phyloP scores from a whole-genome alignment of 2,797 vertebrate species.

The Enteromius treurensis region DNA sequence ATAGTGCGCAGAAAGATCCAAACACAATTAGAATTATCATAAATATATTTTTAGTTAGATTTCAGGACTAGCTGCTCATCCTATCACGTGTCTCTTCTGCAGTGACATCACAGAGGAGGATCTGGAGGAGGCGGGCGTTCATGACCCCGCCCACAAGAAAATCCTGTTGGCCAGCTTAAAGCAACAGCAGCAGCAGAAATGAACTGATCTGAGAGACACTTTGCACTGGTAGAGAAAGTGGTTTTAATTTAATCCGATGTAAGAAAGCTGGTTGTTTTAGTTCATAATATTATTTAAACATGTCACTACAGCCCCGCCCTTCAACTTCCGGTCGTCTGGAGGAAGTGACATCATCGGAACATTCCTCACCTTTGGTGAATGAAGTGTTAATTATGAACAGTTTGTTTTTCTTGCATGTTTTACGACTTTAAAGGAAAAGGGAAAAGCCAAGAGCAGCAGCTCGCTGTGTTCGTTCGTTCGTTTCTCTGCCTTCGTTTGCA shows the following conservation, averaged over 20 bases:
- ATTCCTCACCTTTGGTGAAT: slow-evolving; percentile 56
- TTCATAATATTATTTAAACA: slow-evolving; percentile 70
- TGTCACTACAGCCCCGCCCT: slow-evolving; percentile 63
- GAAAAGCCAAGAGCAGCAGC: slow-evolving; percentile 66
- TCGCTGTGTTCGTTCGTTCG: not conserved
- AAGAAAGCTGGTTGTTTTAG: slow-evolving; percentile 31
- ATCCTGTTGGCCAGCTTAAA: slow-evolving; percentile 89
- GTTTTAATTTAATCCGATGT: slow-evolving; percentile 59
- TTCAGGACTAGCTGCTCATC: not conserved
- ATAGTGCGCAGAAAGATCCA: not conserved
- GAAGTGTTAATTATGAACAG: slow-evolving; percentile 46
- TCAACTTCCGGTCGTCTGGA: slow-evolving; percentile 32
- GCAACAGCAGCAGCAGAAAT: slow-evolving; percentile 79
- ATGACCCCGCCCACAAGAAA: slow-evolving; percentile 87
- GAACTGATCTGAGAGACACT: slow-evolving; percentile 61
- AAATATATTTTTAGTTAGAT: not conserved
- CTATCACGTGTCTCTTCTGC: slow-evolving; percentile 36
- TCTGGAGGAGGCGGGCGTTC: slow-evolving; percentile 92
- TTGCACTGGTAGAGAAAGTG: slow-evolving; percentile 49
- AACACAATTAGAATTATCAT: no score
- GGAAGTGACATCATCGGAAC: slow-evolving; percentile 51
- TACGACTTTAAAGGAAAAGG: slow-evolving; percentile 74
- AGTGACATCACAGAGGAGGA: slow-evolving; percentile 98
- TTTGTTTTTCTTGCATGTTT: slow-evolving; percentile 58
- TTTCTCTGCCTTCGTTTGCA: not conserved